Base-by-base conservation (phyloP, 2,888 invertebrate species). In the Cremastinae sp. region DNA sequence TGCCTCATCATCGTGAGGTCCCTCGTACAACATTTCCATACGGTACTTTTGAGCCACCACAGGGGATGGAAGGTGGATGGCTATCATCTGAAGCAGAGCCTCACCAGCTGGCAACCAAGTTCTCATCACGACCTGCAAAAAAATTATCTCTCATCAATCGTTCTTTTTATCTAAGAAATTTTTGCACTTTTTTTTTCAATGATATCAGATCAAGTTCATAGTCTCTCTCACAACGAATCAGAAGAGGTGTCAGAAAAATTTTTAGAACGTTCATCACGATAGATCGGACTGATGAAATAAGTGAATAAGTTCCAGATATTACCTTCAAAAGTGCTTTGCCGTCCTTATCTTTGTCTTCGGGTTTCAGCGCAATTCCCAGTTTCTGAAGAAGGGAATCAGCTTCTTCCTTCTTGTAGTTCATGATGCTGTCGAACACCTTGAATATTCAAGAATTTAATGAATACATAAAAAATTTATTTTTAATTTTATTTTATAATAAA, bases 61-160 rank as follows among this genome's bases (percentile, higher is more conserved):
- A 1, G 99, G 99, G 28, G 99, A 99, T 75, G 99, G 99, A 90
- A 99, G 92, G 90, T 99, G 99, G 90, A 99, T 98, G 91, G 98
- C 97, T 91, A 99, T 99, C 99, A 99, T 99, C 93, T 99, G 98
- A 92, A 99, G 96, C 86, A 99, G 92, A 87, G 99, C 98, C 91
- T 99, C 99, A 84, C 99, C 99, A 89, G 99, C 99, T 69, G 99
- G 99, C 91, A 99, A 92, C 99, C 99, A 99, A 78, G 96, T 96
- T 85, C 99, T 95, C 99, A 99, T 99, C 79, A 99, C 96, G 82
- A 96, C 95, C 94, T 95, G 59, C 7, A 53, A 75, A 77, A 56
- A 76, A 51, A 62, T 12, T 35, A 10, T 22, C 0, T 3, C 2
- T 7, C 20, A 10, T n/a, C 43, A 14, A 28, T 35, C 41, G 10